A percentile compares a stretch with the other conserved stretches of the same genome.
Evolutionary conservation across 2,113 vertebrate species (phyloP).

Genomic region (Chlamydotis undulata): DNA sequence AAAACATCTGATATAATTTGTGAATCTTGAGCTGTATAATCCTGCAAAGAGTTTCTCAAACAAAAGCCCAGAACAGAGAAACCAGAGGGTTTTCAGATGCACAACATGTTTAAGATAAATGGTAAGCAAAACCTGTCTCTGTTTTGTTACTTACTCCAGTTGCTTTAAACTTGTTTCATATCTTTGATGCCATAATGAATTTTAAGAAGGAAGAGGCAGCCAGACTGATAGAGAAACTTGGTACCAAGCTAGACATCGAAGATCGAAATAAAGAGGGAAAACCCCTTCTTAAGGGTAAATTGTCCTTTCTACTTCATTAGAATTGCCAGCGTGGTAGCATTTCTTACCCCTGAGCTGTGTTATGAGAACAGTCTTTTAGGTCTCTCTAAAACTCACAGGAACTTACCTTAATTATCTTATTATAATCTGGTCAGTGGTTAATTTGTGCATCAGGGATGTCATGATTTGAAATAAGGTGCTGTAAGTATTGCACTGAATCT

Average conservation of each 20-base stretch:
- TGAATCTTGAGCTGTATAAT: neutral
- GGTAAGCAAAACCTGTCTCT: neutral
- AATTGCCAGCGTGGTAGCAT: neutral
- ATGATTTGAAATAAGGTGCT: neutral
- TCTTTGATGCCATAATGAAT: constrained; percentile 77
- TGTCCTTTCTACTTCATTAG: neutral
- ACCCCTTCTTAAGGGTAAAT: constrained; percentile 69
- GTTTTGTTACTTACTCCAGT: neutral
- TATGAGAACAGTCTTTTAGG: neutral
- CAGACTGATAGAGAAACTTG: constrained; percentile 70
- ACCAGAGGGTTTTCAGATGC: neutral
- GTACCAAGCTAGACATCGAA: constrained; percentile 67
- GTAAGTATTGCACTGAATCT: neutral
- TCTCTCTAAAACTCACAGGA: neutral
- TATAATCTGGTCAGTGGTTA: neutral
- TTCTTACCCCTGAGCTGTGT: neutral
- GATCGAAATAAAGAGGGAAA: constrained; percentile 71
- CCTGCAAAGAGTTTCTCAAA: neutral
- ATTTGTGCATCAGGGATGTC: neutral
- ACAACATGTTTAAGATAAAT: neutral
- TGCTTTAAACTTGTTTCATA: neutral
- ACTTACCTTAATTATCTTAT: neutral
- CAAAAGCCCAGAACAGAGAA: neutral
- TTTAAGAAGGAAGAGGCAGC: constrained; percentile 73
- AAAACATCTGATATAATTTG: neutral